phyloP scores from a whole-genome alignment of 1,140 invertebrate species.

The Camponotus vicinus region DNA sequence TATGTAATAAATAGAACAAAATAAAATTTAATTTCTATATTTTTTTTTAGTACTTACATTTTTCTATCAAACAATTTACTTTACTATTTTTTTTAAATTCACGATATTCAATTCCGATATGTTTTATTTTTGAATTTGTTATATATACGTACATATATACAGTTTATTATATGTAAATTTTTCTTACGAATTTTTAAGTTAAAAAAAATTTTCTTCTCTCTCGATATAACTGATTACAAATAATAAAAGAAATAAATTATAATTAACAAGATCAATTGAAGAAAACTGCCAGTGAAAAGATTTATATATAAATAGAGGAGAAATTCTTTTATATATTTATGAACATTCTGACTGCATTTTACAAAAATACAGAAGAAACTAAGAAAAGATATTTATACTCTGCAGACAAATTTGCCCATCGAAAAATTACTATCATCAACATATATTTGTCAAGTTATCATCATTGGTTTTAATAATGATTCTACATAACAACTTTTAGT shows the following conservation, averaged over 20 bases:
- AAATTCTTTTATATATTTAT: conserved; percentile 34
- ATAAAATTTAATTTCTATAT: conserved; percentile 5
- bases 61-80: not conserved
- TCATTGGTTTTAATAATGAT: conserved; percentile 55
- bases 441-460: conserved; percentile 29
- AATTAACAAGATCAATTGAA: conserved; percentile 28
- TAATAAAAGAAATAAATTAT: too few relatives aligned
- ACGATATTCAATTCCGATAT: not conserved
- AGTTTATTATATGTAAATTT: not conserved
- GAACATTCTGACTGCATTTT: conserved; percentile 24
- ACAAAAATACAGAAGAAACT: not conserved
- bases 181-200: not conserved
- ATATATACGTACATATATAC: not conserved
- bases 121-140: not conserved
- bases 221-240: not conserved
- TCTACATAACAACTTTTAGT: not conserved
- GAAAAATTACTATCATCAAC: not conserved
- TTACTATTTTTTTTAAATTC: not conserved
- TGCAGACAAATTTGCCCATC: conserved; percentile 7
- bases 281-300: conserved; percentile 45
- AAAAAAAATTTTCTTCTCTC: not conserved
- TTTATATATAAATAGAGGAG: conserved; percentile 32
- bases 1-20: not conserved
- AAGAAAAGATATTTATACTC: conserved; percentile 13
- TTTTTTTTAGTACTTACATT: not conserved